Evolutionary conservation across 2,797 vertebrate genomes (phyloP).

Genomic region (Cheirogaleus major): DNA sequence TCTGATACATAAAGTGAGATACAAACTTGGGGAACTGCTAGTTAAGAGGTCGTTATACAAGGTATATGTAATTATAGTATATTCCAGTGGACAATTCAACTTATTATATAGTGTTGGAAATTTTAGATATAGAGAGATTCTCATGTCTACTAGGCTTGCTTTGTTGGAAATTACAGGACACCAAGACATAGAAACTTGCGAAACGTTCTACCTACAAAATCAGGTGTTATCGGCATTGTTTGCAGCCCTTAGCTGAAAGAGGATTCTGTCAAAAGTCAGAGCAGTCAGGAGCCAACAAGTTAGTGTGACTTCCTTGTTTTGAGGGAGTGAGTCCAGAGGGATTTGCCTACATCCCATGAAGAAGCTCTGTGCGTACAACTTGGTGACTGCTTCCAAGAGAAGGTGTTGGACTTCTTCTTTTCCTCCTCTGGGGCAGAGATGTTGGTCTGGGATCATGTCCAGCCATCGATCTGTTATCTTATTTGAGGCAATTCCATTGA

Average conservation of each 20-base stretch:
- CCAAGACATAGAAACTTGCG: not conserved
- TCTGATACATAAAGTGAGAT: constrained; percentile 23
- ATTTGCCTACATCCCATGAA: not conserved
- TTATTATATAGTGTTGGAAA: not conserved
- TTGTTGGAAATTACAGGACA: not conserved
- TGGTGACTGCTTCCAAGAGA: not conserved
- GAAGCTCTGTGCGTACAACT: not conserved
- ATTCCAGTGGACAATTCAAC: not conserved
- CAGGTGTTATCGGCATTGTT: not conserved
- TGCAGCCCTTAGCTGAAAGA: not conserved
- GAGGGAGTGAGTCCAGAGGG: not conserved
- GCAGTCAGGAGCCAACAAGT: not conserved
- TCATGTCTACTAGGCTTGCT: not conserved
- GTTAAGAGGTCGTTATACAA: not conserved
- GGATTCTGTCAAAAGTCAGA: not conserved
- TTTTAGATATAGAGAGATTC: not conserved
- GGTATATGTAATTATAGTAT: not conserved
- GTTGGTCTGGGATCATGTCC: not conserved
- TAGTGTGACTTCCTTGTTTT: not conserved
- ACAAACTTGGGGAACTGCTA: not conserved
- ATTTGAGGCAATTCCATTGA: not conserved
- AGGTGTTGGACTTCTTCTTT: not conserved
- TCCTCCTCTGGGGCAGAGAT: not conserved
- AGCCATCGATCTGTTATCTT: not conserved
- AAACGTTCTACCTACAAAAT: not conserved